phyloP scores from a whole-genome alignment of 2,797 vertebrate species.

The Lagothrix lagotricha region DNA sequence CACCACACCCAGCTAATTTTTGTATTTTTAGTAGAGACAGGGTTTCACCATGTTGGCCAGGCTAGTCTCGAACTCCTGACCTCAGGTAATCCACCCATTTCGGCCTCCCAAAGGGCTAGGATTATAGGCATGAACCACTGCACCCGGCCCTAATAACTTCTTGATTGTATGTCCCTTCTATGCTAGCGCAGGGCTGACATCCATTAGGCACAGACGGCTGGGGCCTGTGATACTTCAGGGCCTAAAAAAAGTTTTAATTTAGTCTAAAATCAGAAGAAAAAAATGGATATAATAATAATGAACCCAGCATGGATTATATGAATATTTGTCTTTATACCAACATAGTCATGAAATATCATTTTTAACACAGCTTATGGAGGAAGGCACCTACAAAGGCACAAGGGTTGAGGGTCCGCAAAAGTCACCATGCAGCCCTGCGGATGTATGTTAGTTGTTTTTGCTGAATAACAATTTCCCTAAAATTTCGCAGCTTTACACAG shows the following conservation, averaged over 20 bases:
- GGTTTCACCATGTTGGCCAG: too few species aligned
- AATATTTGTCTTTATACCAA: not conserved
- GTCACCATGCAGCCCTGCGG: not conserved
- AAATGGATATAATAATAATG: not conserved
- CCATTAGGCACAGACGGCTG: not conserved
- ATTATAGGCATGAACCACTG: too few species aligned
- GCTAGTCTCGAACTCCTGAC: too few species aligned
- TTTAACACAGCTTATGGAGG: not conserved
- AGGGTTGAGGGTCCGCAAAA: too few species aligned
- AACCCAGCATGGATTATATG: not conserved
- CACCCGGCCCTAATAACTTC: not conserved
- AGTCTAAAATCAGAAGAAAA: not conserved
- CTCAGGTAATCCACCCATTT: too few species aligned
- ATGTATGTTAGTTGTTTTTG: not conserved
- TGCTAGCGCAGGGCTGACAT: not conserved
- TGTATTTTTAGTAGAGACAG: too few species aligned
- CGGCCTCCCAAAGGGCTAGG: too few species aligned
- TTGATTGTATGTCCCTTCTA: not conserved
- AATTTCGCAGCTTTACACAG: not conserved
- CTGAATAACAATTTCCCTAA: not conserved
- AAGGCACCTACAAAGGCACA: not conserved
- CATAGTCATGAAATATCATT: not conserved
- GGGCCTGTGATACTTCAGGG: not conserved
- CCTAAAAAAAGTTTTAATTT: not conserved
- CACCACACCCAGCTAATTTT: too few species aligned